A percentile compares a stretch with the other conserved stretches of the same genome.
Evolutionary conservation across 2,113 vertebrate species (phyloP).

Genomic region (Patagioenas fasciata): DNA sequence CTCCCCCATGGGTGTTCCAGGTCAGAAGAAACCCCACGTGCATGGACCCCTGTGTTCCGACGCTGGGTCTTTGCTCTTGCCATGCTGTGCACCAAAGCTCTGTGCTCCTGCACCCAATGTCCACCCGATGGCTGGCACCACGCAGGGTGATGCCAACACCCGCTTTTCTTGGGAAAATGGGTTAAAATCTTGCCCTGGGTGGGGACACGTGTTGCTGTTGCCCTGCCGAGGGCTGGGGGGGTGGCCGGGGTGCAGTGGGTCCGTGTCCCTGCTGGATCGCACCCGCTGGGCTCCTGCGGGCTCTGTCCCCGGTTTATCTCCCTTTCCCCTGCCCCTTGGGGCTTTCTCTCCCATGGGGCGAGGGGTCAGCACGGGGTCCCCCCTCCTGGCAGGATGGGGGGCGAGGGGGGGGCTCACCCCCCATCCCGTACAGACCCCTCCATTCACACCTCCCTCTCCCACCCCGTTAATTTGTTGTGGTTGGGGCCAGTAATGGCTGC

Average conservation of each 20-base stretch:
- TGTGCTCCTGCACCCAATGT: background rate
- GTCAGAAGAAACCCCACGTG: background rate
- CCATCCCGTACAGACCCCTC: conserved; percentile 44
- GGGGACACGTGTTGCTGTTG: background rate
- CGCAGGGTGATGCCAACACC: background rate
- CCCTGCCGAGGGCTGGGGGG: background rate
- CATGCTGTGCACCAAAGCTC: fast-evolving
- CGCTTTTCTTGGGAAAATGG: background rate
- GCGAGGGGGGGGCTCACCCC: background rate
- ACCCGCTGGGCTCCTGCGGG: too few species aligned
- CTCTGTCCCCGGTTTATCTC: too few species aligned
- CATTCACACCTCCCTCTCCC: conserved; percentile 57
- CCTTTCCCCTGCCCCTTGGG: too few species aligned
- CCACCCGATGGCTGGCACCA: background rate
- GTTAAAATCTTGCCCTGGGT: background rate
- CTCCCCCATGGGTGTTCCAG: background rate
- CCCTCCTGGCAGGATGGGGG: background rate
- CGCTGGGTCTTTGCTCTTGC: background rate
- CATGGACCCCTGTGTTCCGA: background rate
- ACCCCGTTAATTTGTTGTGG: conserved; percentile 49
- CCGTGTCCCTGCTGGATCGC: background rate
- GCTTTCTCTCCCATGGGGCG: too few species aligned
- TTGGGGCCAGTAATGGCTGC: conserved; percentile 40
- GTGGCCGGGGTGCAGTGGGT: background rate
- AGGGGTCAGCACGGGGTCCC: background rate